A percentile compares a stretch with the other conserved stretches of the same genome.
These are phyloP conservation scores for Pyrochroa serraticornis DNA, from an alignment of 2,888 invertebrate species.

Conservation along the genomic window DNA sequence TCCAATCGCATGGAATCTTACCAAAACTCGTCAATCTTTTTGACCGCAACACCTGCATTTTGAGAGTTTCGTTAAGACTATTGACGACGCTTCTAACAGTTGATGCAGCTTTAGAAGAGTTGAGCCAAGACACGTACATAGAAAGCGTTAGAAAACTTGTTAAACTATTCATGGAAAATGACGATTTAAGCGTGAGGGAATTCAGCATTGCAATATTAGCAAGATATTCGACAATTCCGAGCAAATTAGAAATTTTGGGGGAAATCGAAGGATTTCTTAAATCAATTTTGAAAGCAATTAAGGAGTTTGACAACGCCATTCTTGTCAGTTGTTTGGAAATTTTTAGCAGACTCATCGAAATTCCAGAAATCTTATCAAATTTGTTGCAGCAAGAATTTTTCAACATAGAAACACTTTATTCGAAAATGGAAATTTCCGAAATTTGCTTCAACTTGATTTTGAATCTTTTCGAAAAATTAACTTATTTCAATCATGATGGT, in stretches of 20 bases:
- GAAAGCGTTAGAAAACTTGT: slow-evolving; percentile 41
- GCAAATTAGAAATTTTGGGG: slow-evolving; percentile 38
- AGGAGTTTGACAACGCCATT: slow-evolving; percentile 34
- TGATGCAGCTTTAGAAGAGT: slow-evolving; percentile 40
- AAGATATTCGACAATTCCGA: slow-evolving; percentile 36
- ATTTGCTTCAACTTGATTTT: slow-evolving; percentile 34
- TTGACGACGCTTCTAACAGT: slow-evolving; percentile 38
- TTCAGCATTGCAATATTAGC: slow-evolving; percentile 33
- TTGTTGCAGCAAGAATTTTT: slow-evolving; percentile 39
- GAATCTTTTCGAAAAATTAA: slow-evolving; percentile 40
- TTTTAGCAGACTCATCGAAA: slow-evolving; percentile 39
- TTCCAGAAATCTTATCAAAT: slow-evolving; percentile 37
- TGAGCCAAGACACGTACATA: slow-evolving; percentile 45
- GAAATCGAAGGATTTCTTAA: slow-evolving; percentile 40
- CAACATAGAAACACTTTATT: slow-evolving; percentile 35
- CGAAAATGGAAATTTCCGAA: slow-evolving; percentile 33
- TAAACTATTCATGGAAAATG: slow-evolving; percentile 39
- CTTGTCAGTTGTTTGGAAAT: slow-evolving; percentile 38
- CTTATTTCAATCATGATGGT: slow-evolving; percentile 37
- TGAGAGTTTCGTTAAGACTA: slow-evolving; percentile 41
- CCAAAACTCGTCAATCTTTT: slow-evolving; percentile 40
- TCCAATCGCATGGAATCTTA: slow-evolving; percentile 41
- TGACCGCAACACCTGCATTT: slow-evolving; percentile 44
- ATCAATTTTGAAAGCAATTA: slow-evolving; percentile 40
- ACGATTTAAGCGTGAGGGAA: slow-evolving; percentile 40